These are phyloP conservation scores for Lordiphosa clarofinis DNA, from an alignment of 1,140 invertebrate genomes.

Conservation along the genomic window DNA sequence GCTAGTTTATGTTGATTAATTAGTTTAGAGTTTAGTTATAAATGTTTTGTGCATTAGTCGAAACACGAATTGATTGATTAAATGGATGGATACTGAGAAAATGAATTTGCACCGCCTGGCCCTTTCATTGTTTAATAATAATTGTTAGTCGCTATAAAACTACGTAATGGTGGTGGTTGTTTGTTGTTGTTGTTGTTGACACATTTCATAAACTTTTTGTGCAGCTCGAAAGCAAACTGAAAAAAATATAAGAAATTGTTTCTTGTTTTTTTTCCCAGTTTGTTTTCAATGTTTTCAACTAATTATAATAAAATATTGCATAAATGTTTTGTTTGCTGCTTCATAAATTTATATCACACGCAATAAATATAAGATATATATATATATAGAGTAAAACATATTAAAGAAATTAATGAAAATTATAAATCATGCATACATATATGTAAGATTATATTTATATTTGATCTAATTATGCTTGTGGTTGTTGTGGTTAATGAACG, in stretches of 20 bases:
- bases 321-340: constrained; percentile 42
- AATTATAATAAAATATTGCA: constrained; percentile 51
- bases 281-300: constrained; percentile 52
- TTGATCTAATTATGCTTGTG: not conserved
- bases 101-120: constrained; percentile 33
- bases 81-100: constrained; percentile 72
- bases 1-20: constrained; percentile 22
- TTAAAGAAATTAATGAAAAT: constrained; percentile 20
- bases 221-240: constrained; percentile 64
- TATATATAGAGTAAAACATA: constrained; percentile 50
- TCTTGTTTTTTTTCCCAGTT: constrained; percentile 35
- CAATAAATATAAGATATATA: constrained; percentile 72
- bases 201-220: constrained; percentile 23
- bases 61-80: constrained; percentile 22
- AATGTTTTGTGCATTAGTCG: constrained; percentile 53
- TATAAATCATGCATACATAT: constrained; percentile 10
- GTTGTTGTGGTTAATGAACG: too few relatives aligned
- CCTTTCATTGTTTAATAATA: constrained; percentile 23
- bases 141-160: constrained; percentile 1
- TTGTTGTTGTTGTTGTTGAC: constrained; percentile 6
- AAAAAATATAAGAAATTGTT: not conserved
- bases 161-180: constrained; percentile 8
- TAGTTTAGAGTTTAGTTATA: constrained; percentile 29
- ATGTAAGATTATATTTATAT: constrained; percentile 1
- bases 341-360: constrained; percentile 77